Evolutionary conservation across 2,797 vertebrate genomes (phyloP).

Genomic region (Siniperca undulata): DNA sequence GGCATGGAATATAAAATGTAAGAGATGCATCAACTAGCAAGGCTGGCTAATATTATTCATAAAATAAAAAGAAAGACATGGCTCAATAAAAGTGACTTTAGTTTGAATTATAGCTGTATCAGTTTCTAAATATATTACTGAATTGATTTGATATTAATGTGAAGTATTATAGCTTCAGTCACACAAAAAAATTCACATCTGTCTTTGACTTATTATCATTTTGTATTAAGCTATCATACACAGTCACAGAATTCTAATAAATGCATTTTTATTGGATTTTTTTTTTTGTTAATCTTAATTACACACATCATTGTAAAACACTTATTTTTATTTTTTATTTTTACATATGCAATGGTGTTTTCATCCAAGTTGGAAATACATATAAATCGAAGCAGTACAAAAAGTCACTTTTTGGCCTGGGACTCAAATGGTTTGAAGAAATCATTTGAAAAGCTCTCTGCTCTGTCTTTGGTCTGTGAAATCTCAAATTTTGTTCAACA

Average conservation of each 20-base stretch:
- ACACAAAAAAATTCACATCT: background rate
- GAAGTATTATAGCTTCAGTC: background rate
- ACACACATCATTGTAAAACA: background rate
- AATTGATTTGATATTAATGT: background rate
- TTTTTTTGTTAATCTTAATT: background rate
- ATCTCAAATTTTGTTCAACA: background rate
- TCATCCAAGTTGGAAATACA: background rate
- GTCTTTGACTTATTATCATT: background rate
- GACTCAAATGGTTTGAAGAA: background rate
- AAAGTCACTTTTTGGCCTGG: fast-evolving
- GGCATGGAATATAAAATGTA: too few relatives aligned
- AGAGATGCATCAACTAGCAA: too few relatives aligned
- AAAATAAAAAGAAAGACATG: background rate
- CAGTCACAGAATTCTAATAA: background rate
- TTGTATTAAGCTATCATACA: background rate
- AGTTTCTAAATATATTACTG: background rate
- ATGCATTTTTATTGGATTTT: background rate
- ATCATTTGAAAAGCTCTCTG: background rate
- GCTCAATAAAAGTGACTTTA: background rate
- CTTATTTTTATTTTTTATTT: background rate
- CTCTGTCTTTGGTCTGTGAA: background rate
- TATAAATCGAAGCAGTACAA: background rate
- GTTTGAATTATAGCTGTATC: background rate
- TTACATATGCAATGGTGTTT: background rate
- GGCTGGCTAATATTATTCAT: background rate